A percentile compares a stretch with the other conserved stretches of the same genome.
Evolutionary conservation across 2,888 invertebrate genomes (phyloP).

Genomic region (Podabrus alpinus): DNA sequence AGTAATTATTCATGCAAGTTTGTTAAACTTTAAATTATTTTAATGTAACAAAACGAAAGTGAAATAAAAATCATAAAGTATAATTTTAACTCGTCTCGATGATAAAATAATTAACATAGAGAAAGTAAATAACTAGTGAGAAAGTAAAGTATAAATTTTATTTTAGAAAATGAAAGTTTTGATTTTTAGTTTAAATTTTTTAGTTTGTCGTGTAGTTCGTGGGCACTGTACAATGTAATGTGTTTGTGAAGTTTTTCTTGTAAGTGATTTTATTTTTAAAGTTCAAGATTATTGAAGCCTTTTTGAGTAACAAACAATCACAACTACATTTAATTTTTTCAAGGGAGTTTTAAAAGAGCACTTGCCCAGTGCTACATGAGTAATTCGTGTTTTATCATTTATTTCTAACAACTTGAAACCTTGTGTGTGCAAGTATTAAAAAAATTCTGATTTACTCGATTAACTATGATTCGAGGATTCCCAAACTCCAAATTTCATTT

Average conservation of each 20-base stretch:
- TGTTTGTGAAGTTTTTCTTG: background rate
- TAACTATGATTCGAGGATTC: background rate
- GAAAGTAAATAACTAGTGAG: slow-evolving; percentile 12
- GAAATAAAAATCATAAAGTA: background rate
- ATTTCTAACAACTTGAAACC: background rate
- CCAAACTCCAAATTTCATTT: background rate
- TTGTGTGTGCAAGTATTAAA: background rate
- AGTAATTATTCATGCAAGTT: background rate
- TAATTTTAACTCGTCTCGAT: background rate
- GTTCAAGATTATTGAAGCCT: background rate
- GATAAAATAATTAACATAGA: slow-evolving; percentile 8
- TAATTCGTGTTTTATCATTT: background rate
- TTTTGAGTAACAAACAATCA: background rate
- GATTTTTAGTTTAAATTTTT: background rate
- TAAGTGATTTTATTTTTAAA: background rate
- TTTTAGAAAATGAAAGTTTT: slow-evolving; percentile 12
- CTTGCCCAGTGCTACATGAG: background rate
- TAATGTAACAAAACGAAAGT: background rate
- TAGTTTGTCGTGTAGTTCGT: slow-evolving; percentile 2
- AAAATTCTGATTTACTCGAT: background rate
- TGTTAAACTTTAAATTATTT: background rate
- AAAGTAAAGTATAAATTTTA: slow-evolving; percentile 11
- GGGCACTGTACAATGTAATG: background rate
- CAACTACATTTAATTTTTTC: background rate
- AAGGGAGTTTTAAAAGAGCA: background rate